Conservation (phyloP, 2,797 vertebrate genomes). For the Chelmon rostratus region DNA sequence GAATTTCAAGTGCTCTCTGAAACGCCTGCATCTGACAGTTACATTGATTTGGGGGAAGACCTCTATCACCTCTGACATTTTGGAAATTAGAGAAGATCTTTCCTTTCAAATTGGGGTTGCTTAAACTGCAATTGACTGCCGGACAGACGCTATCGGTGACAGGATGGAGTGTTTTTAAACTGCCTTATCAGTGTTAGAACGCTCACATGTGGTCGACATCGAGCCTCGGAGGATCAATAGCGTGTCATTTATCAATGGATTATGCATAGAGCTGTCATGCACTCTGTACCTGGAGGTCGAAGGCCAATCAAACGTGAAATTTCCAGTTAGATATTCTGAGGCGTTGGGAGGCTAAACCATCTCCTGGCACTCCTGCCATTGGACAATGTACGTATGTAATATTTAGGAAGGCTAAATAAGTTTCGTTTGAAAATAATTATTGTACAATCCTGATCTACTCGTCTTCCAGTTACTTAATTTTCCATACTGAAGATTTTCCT, state of each 20-base stretch:
- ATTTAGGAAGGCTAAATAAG: not conserved
- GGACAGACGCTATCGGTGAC: constrained; percentile 50
- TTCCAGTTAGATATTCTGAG: constrained; percentile 16
- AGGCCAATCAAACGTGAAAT: constrained; percentile 56
- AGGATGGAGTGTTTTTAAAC: constrained; percentile 69
- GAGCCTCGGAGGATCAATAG: constrained; percentile 64
- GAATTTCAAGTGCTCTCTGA: constrained; percentile 64
- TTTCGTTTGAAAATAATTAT: not conserved
- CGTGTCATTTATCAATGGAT: constrained; percentile 61
- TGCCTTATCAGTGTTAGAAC: constrained; percentile 50
- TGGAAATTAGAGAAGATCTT: constrained; percentile 68
- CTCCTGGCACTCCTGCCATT: not conserved
- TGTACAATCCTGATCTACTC: not conserved
- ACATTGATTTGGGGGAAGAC: constrained; percentile 74
- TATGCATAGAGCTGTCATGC: constrained; percentile 47
- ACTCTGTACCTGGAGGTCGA: constrained; percentile 30
- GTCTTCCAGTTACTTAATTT: not conserved
- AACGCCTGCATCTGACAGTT: constrained; percentile 50
- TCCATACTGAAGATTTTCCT: not conserved
- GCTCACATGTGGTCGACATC: constrained; percentile 36
- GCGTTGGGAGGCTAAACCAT: constrained; percentile 21
- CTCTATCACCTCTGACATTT: constrained; percentile 74
- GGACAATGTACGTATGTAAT: not conserved
- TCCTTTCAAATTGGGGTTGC: constrained; percentile 60
- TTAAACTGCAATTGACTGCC: constrained; percentile 69